Conservation (phyloP, 2,113 vertebrate species). For the Lanius ludovicianus region DNA sequence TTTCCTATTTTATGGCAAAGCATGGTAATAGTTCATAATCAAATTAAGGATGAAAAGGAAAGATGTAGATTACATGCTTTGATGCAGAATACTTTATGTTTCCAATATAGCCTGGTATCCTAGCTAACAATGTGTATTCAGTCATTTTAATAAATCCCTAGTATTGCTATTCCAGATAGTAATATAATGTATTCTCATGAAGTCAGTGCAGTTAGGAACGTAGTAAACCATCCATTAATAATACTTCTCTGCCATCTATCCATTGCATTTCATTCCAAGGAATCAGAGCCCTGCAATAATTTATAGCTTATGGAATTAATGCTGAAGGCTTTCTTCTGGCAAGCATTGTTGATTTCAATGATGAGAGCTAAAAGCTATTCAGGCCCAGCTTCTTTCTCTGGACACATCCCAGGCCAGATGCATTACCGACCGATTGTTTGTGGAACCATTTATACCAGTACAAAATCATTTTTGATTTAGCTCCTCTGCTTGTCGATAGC, state of each 20-base stretch:
- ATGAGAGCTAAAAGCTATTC: slow-evolving; percentile 27
- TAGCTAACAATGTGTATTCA: slow-evolving; percentile 68
- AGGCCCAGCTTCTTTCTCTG: background rate
- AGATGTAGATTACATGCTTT: slow-evolving; percentile 74
- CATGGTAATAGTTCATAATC: slow-evolving; percentile 80
- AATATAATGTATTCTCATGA: slow-evolving; percentile 68
- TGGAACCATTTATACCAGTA: background rate
- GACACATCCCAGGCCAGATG: background rate
- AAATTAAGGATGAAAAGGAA: slow-evolving; percentile 79
- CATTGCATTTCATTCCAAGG: slow-evolving; percentile 40
- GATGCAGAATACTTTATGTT: slow-evolving; percentile 80
- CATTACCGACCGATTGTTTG: background rate
- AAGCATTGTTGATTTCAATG: background rate
- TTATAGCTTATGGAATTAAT: slow-evolving; percentile 24
- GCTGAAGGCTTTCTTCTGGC: slow-evolving; percentile 43
- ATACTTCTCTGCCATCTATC: slow-evolving; percentile 54
- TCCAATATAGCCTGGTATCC: slow-evolving; percentile 73
- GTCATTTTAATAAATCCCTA: slow-evolving; percentile 70
- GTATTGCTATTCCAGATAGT: slow-evolving; percentile 61
- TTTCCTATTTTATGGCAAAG: slow-evolving; percentile 77
- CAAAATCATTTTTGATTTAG: slow-evolving; percentile 3
- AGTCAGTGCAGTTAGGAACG: slow-evolving; percentile 48
- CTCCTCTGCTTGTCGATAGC: background rate
- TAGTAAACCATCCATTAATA: slow-evolving; percentile 63
- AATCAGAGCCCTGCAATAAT: slow-evolving; percentile 33